These are phyloP conservation scores for Aspidoscelis tigris DNA, from an alignment of 2,113 vertebrate species.

Conservation along the genomic window DNA sequence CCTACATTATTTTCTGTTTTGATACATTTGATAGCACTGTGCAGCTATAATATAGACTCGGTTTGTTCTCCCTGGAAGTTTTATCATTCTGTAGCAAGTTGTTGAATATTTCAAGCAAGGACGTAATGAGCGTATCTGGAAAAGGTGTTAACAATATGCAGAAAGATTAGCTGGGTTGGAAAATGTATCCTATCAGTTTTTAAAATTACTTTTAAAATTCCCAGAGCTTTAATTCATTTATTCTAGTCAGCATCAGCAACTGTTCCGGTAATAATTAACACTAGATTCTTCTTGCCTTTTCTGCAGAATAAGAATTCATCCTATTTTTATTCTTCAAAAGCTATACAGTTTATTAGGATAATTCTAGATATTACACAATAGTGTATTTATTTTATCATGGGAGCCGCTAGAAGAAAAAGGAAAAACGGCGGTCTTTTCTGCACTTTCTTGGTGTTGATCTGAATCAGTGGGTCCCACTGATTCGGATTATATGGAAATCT, in stretches of 20 bases:
- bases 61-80: background rate
- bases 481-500: no score
- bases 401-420: background rate
- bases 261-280: constrained; percentile 12
- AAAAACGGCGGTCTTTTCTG: background rate
- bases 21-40: no score
- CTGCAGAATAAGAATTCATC: constrained; percentile 12
- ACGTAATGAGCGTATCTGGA: background rate
- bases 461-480: no score
- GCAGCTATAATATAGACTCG: background rate
- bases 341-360: no score
- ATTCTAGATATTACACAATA: no score
- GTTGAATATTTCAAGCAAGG: constrained; percentile 1
- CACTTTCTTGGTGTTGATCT: no score
- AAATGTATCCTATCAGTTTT: background rate
- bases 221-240: constrained; percentile 12
- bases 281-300: background rate
- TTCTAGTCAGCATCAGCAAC: background rate
- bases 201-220: constrained; percentile 25
- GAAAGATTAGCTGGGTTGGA: background rate
- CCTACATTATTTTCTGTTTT: no score
- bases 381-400: background rate
- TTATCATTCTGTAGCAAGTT: background rate
- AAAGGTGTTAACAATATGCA: background rate
- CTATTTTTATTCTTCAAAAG: background rate